phyloP scores from a whole-genome alignment of 2,888 invertebrate species.

The Xestia xanthographa region DNA sequence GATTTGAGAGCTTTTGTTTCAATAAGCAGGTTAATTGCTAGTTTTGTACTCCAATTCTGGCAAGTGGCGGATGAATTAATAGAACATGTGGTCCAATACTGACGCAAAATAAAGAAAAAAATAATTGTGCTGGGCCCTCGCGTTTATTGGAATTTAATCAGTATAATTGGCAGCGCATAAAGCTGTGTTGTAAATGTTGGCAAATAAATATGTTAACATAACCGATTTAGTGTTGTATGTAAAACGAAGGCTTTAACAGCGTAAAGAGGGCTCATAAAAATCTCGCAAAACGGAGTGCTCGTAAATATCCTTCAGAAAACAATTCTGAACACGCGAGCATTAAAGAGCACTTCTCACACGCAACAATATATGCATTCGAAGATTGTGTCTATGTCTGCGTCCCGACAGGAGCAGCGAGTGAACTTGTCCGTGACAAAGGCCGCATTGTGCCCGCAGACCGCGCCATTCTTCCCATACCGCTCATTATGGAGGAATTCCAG shows the following conservation, averaged over 20 bases:
- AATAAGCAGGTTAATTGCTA: conserved; percentile 11
- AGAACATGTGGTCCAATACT: background rate
- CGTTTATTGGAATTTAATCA: background rate
- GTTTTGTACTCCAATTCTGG: background rate
- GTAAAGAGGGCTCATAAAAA: conserved; percentile 27
- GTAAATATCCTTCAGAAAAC: conserved; percentile 55
- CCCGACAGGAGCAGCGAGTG: conserved; percentile 34
- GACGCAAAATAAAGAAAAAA: background rate
- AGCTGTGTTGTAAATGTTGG: background rate
- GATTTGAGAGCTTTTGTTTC: conserved; percentile 7
- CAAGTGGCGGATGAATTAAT: background rate
- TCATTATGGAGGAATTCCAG: conserved; percentile 71
- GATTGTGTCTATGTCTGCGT: conserved; percentile 19
- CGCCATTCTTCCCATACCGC: conserved; percentile 69
- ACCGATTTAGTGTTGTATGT: conserved; percentile 15
- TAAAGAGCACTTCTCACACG: conserved; percentile 41
- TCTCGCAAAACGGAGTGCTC: conserved; percentile 32
- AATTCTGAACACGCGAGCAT: conserved; percentile 41
- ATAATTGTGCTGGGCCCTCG: background rate
- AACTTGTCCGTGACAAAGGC: conserved; percentile 64
- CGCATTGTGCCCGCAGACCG: conserved; percentile 66
- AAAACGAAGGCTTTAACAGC: conserved; percentile 19
- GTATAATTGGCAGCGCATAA: background rate
- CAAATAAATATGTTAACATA: conserved; percentile 12
- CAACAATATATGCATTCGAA: conserved; percentile 47